These are phyloP conservation scores for Ciconia maguari DNA, from an alignment of 2,113 vertebrate species.

Conservation along the genomic window DNA sequence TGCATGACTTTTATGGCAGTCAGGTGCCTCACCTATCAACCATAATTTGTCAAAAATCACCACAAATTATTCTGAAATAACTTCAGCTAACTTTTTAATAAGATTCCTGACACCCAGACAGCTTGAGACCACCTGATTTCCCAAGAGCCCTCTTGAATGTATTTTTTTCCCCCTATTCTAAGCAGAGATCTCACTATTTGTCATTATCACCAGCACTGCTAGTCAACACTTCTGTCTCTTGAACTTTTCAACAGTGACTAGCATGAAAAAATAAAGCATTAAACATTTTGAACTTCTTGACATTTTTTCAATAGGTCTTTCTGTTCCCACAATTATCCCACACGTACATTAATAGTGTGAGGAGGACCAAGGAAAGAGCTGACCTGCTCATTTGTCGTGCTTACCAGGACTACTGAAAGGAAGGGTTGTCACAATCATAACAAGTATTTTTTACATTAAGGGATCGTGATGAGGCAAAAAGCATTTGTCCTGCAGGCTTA, in stretches of 20 bases:
- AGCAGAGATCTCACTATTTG: background rate
- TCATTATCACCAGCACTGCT: background rate
- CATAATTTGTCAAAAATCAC: background rate
- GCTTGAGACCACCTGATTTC: background rate
- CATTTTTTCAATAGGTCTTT: background rate
- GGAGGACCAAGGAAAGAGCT: background rate
- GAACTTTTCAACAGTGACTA: background rate
- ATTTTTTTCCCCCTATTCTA: background rate
- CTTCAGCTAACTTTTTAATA: background rate
- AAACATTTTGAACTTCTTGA: background rate
- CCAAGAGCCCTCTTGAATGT: background rate
- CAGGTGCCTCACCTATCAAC: background rate
- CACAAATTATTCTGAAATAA: background rate
- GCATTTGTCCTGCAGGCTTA: background rate
- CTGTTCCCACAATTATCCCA: background rate
- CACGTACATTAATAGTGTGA: background rate
- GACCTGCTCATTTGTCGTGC: background rate
- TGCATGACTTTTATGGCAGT: fast-evolving
- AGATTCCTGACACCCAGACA: background rate
- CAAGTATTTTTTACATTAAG: background rate
- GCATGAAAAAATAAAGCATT: background rate
- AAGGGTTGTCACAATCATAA: background rate
- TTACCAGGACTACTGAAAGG: background rate
- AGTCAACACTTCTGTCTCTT: background rate
- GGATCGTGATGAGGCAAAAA: background rate